phyloP scores from a whole-genome alignment of 2,113 vertebrate species.

The Sorex fumeus region DNA sequence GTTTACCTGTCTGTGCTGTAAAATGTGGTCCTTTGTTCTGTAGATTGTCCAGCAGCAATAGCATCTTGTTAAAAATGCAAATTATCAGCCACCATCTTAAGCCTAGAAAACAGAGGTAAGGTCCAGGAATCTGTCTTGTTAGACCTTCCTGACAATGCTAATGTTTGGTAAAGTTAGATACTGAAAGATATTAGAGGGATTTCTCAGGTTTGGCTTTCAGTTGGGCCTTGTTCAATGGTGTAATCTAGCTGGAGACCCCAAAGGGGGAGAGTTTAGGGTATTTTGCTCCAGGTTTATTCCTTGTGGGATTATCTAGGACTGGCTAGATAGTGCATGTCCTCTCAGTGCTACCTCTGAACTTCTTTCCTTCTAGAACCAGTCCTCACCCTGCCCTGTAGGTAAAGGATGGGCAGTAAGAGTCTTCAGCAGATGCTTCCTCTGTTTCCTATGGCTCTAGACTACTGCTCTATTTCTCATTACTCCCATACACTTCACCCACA shows the following conservation, averaged over 20 bases:
- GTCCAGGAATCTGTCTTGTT: background rate
- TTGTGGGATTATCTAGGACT: background rate
- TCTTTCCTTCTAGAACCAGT: background rate
- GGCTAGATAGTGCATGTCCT: background rate
- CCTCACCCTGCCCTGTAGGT: background rate
- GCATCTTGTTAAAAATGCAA: conserved; percentile 5
- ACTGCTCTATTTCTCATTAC: background rate
- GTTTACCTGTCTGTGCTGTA: too few species aligned
- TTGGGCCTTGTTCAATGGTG: background rate
- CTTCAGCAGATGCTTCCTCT: background rate
- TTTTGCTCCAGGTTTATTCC: background rate
- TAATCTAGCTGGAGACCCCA: background rate
- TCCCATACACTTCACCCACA: background rate
- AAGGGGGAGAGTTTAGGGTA: background rate
- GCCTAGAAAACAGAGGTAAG: background rate
- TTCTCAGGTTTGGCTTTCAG: background rate
- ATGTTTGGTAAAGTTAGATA: background rate
- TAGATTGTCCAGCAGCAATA: background rate
- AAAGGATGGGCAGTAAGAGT: background rate
- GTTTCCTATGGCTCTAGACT: background rate
- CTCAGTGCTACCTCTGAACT: background rate
- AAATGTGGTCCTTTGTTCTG: background rate
- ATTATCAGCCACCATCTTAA: background rate
- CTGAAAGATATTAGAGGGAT: fast-evolving
- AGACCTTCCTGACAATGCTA: background rate